Evolutionary conservation across 1,140 invertebrate genomes (phyloP), one percentile per base, ranked within the genome.

Genomic region (Drosophila pseudoananassae): DNA sequence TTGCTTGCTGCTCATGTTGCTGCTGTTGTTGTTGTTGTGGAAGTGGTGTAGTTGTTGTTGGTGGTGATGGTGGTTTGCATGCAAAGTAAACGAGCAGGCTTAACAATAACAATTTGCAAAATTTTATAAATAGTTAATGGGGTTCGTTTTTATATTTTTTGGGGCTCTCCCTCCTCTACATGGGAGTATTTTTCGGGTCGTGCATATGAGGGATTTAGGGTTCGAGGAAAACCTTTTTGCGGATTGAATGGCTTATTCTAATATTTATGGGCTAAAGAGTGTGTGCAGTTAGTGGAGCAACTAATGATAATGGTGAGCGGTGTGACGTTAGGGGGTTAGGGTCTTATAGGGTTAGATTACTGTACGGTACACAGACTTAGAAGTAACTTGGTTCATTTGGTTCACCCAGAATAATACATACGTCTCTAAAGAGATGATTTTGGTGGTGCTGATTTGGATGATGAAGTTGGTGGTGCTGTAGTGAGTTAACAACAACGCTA

Each of bases 381-480:
- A 51, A 65, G 47, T 56, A 20, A 52, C 29, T 58, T 76, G 53
- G 50, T 59, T 66, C 58, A 57, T 46, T 76, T 61, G 59, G 54
- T 51, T 82, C 68, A 47, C 53, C 77, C 74, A 63, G 66, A 69
- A 69, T 70, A 71, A 91, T 91, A 91, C 90, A 91, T 91, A 91
- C 90, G 90, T 91, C 90, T 91, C 90, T 91, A 91, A 91, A 91
- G 78, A 91, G 88, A 91, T 91, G 90, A 91, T 91, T 91, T 91
- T 91, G 90, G 90, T 90, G 85, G 87, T 91, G 90, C 87, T 90
- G 90, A 80, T 81, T 91, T 91, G 90, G 66, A 70, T 70, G 90
- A 90, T 91, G 89, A 91, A 91, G 89, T 91, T 91, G 90, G 90
- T 91, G 90, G 90, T 91, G 90, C 90, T 91, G 90, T 75, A 91